phyloP scores from a whole-genome alignment of 1,140 invertebrate species.

The Ostrea edulis region DNA sequence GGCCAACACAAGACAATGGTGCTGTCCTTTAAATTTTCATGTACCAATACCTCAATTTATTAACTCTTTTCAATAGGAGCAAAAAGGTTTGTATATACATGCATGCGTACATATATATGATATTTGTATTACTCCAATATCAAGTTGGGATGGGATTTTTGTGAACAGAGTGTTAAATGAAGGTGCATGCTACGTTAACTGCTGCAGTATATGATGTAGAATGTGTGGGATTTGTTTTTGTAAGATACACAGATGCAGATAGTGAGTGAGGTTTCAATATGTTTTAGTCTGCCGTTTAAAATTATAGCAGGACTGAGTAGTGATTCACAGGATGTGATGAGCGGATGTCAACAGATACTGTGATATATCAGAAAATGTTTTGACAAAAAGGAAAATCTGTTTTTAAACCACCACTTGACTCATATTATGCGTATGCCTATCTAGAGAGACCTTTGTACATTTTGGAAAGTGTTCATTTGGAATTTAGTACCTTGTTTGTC shows the following conservation, averaged over 20 bases:
- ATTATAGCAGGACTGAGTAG: too few relatives aligned
- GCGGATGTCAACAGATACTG: neutral
- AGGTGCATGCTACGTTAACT: neutral
- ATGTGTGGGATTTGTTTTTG: too few relatives aligned
- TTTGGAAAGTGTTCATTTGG: neutral
- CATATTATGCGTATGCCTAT: neutral
- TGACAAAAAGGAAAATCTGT: neutral
- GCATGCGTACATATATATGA: too few relatives aligned
- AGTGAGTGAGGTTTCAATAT: too few relatives aligned
- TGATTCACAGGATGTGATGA: neutral
- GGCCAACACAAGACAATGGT: neutral
- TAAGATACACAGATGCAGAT: too few relatives aligned
- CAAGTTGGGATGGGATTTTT: neutral
- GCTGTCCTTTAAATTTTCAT: slow-evolving; percentile 3
- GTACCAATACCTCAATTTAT: neutral
- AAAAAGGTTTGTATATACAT: slow-evolving; percentile 8
- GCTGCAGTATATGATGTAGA: too few relatives aligned
- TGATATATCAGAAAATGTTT: neutral
- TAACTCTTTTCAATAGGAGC: neutral
- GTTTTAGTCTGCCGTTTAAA: too few relatives aligned
- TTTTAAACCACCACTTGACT: too few relatives aligned
- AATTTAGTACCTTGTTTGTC: neutral
- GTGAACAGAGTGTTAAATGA: neutral
- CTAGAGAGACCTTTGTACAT: neutral
- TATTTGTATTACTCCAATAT: neutral